phyloP scores from a whole-genome alignment of 2,797 vertebrate genomes.

The Percopsis omiscomaycus region DNA sequence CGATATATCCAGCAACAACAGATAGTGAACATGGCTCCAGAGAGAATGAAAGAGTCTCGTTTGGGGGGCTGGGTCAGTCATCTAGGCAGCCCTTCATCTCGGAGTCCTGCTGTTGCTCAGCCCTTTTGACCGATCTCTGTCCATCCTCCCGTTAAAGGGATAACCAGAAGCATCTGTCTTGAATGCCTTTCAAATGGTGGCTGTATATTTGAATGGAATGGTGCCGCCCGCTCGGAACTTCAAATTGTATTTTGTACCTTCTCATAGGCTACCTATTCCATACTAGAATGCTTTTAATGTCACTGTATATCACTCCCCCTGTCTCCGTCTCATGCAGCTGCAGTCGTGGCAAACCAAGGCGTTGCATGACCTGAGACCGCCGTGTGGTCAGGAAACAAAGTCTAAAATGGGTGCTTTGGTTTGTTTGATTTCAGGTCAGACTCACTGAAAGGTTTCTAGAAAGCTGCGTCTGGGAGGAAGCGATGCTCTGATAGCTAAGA shows the following conservation, averaged over 20 bases:
- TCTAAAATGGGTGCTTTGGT: conserved; percentile 16
- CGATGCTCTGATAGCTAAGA: conserved; percentile 12
- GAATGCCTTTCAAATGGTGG: conserved; percentile 29
- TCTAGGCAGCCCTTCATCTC: conserved; percentile 54
- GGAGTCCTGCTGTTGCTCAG: conserved; percentile 43
- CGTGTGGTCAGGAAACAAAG: conserved; percentile 11
- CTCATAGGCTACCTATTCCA: not conserved
- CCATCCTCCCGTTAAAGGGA: conserved; percentile 55
- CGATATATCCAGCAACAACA: conserved; percentile 53
- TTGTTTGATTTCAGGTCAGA: conserved; percentile 10
- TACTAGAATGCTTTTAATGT: not conserved
- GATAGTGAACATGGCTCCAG: too few species aligned
- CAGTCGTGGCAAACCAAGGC: not conserved
- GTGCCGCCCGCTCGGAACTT: not conserved
- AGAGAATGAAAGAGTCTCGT: conserved; percentile 28
- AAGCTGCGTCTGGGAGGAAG: conserved; percentile 4
- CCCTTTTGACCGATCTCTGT: conserved; percentile 24
- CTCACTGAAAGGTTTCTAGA: not conserved
- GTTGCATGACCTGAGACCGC: conserved; percentile 8
- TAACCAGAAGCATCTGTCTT: conserved; percentile 62
- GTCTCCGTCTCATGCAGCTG: not conserved
- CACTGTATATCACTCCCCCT: not conserved
- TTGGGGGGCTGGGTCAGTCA: conserved; percentile 51
- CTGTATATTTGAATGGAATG: conserved; percentile 16
- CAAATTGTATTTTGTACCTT: conserved; percentile 8